These are phyloP conservation scores for Lampris megalopsis DNA, from an alignment of 2,113 vertebrate species.

Conservation along the genomic window DNA sequence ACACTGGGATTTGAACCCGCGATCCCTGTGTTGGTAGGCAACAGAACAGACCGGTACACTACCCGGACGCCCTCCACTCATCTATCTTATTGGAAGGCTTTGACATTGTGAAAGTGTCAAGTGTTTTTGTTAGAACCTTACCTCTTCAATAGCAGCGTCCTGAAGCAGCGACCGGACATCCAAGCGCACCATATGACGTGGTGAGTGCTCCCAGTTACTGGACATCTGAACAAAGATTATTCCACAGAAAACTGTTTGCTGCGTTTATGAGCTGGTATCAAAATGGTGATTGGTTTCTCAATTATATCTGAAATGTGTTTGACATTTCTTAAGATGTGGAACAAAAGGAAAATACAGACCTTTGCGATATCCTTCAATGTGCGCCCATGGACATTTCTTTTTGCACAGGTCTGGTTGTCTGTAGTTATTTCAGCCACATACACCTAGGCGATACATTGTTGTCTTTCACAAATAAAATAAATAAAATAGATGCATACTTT, in stretches of 20 bases:
- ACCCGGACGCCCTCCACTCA: no score
- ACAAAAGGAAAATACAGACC: slow-evolving; percentile 76
- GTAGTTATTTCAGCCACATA: slow-evolving; percentile 97
- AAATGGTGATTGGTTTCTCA: neutral
- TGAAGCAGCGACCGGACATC: slow-evolving; percentile 97
- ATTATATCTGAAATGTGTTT: neutral
- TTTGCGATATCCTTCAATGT: slow-evolving; percentile 93
- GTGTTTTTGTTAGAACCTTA: slow-evolving; percentile 60
- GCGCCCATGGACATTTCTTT: slow-evolving; percentile 95
- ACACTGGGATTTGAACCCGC: no score
- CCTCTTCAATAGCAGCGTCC: slow-evolving; percentile 98
- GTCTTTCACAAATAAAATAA: neutral
- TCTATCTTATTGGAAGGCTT: no score
- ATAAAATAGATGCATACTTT: neutral
- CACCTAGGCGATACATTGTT: slow-evolving; percentile 81
- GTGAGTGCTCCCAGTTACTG: slow-evolving; percentile 93
- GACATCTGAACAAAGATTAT: slow-evolving; percentile 85
- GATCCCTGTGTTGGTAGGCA: no score
- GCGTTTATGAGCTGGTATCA: neutral
- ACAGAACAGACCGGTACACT: no score
- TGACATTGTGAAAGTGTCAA: no score
- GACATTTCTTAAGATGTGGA: neutral
- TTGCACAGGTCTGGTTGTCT: slow-evolving; percentile 94
- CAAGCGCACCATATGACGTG: slow-evolving; percentile 96
- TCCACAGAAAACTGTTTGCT: neutral